phyloP scores from a whole-genome alignment of 1,140 invertebrate genomes.

The Archivesica marissinica region DNA sequence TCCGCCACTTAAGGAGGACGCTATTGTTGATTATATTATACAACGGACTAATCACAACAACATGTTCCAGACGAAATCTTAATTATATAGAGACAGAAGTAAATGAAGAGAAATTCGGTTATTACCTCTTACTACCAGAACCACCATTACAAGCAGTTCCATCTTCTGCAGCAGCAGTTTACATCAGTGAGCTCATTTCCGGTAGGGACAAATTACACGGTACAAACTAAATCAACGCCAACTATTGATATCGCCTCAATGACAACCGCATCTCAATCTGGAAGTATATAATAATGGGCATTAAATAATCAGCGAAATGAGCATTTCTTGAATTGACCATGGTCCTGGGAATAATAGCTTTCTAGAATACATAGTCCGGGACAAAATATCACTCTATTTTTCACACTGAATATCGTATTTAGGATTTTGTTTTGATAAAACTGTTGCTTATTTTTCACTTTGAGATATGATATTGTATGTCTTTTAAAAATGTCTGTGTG shows the following conservation, averaged over 20 bases:
- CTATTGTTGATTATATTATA: too few relatives aligned
- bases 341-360: not conserved
- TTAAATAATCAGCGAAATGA: conserved; percentile 8
- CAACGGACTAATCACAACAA: too few relatives aligned
- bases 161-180: conserved; percentile 24
- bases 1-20: too few relatives aligned
- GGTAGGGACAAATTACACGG: conserved; percentile 27
- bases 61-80: too few relatives aligned
- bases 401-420: not conserved
- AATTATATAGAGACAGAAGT: not conserved
- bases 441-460: not conserved
- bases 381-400: not conserved
- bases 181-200: conserved; percentile 34
- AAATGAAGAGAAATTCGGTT: not conserved
- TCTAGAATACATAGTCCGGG: not conserved
- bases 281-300: not conserved
- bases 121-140: conserved; percentile 40
- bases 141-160: conserved; percentile 23
- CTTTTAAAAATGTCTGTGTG: not conserved
- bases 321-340: conserved; percentile 1
- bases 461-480: not conserved
- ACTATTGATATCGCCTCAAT: conserved; percentile 22
- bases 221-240: not conserved
- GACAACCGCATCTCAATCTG: not conserved
- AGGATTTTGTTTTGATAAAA: not conserved